Evolutionary conservation across 2,113 vertebrate genomes (phyloP), one percentile per base, ranked within the genome.

Genomic region (Origma solitaria): DNA sequence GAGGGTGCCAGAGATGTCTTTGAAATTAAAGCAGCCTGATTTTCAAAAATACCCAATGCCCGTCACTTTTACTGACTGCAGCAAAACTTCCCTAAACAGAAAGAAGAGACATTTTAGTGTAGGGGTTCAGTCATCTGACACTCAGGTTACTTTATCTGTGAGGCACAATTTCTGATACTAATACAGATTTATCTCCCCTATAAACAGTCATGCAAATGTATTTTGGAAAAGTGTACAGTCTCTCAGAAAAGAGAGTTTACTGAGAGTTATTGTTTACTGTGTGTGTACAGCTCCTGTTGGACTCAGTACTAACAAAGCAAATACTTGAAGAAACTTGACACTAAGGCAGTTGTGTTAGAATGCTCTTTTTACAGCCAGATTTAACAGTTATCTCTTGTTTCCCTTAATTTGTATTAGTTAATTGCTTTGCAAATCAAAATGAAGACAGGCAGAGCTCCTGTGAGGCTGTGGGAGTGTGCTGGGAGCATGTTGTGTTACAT

Each of bases 391-490:
- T 58, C 33, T 77, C 49, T 77, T 66, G n/a, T 54, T 96, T 90
- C 88, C 60, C 83, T 83, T 88, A 72, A 92, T 92, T 84, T 82
- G 40, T 84, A 72, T 61, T 62, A 92, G 40, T 54, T 68, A 87
- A 86, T 82, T 82, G 60, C 68, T 84, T 92, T 92, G 80, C 57
- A 92, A 79, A 75, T 40, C 31, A 75, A 68, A 93, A 91, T 80
- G 11, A 93, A 75, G 31, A 65, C 61, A 93, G 28, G 25, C 40
- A 93, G 61, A 69, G 33, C 25, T 95, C 72, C 77, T 94, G 24
- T 76, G 92, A 93, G 95, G 33, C 61, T 47, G 38, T 68, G 40
- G 37, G 31, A 37, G 22, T 54, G 38, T 61, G 49, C 72, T 94
- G 76, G 79, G 77, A 85, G 30, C 35, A 28, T 33, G 84, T 89